Base-by-base conservation (phyloP, 2,797 vertebrate genomes). In the Scarus forsteni region DNA sequence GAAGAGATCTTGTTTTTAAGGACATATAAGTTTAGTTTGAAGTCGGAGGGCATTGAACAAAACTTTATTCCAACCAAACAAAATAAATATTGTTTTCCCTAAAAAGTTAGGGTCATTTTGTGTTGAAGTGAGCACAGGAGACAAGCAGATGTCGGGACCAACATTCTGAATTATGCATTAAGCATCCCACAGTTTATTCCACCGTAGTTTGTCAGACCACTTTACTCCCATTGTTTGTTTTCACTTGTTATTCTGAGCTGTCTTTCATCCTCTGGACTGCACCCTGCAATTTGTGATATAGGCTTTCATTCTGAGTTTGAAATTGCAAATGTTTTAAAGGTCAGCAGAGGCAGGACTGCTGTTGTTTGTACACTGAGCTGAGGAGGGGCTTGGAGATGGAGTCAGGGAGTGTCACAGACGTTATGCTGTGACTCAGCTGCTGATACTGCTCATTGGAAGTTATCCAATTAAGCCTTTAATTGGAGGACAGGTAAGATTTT, bases 181-280 rank as follows among this genome's bases (percentile, higher is more conserved):
- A 64, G 62, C 19, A 48, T 39, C 40, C 51, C 48, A 39, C 70
- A 62, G 52, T 66, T 70, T 34, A 53, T 67, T 63, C 55, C 58
- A 70, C 64, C 50, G 72, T 15, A 55, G 38, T 8, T 51, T 8
- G 27, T 18, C 10, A 13, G 58, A 63, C 48, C 53, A 70, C 66
- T 57, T 73, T 16, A 62, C 39, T 63, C 13, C n/a, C 57, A 9
- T 19, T 39, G 49, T 70, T 70, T 57, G 39, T 79, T 74, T 55
- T 52, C 12, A 19, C 72, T 77, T 68, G 58, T 57, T 68, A 66
- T 50, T 66, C 44, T 59, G 40, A 65, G 55, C 52, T n/a, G 40
- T 49, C 35, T 59, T 44, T 70, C 51, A 27, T 27, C 39, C 15
- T 52, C 64, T 38, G 7, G 11, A 34, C 19, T 34, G 43, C 49